A percentile compares a stretch with the other conserved stretches of the same genome.
phyloP scores from a whole-genome alignment of 2,888 invertebrate species.

The Agrypnus murinus region DNA sequence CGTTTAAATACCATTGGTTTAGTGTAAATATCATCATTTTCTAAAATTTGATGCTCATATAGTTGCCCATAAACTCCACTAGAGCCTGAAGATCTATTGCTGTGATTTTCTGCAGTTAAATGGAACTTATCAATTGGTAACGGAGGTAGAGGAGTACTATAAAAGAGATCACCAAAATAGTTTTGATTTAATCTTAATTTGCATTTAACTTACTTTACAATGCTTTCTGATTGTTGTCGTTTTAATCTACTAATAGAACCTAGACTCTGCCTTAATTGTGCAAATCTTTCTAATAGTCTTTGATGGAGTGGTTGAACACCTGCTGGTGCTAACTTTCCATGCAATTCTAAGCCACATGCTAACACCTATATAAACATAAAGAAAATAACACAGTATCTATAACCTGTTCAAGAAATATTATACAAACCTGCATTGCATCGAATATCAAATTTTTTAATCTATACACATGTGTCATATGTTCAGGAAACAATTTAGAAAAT shows the following conservation, averaged over 20 bases:
- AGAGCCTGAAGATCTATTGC: slow-evolving; percentile 69
- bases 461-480: slow-evolving; percentile 75
- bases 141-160: slow-evolving; percentile 87
- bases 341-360: slow-evolving; percentile 88
- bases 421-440: slow-evolving; percentile 82
- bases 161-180: slow-evolving; percentile 43
- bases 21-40: slow-evolving; percentile 80
- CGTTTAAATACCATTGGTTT: slow-evolving; percentile 76
- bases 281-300: slow-evolving; percentile 90
- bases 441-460: slow-evolving; percentile 80
- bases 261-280: slow-evolving; percentile 86
- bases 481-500: slow-evolving; percentile 78
- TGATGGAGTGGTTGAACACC: slow-evolving; percentile 95
- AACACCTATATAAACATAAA: slow-evolving; percentile 70
- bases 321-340: slow-evolving; percentile 88
- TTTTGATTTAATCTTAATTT: background rate
- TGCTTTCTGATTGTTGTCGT: slow-evolving; percentile 84
- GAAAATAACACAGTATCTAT: background rate
- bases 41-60: slow-evolving; percentile 68
- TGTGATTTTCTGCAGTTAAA: slow-evolving; percentile 63
- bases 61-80: slow-evolving; percentile 73
- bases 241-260: slow-evolving; percentile 78
- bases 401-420: slow-evolving; percentile 23
- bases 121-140: slow-evolving; percentile 80
- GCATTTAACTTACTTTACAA: slow-evolving; percentile 82